Evolutionary conservation across 1,140 invertebrate species (phyloP).

Genomic region (Nebria ingens): DNA sequence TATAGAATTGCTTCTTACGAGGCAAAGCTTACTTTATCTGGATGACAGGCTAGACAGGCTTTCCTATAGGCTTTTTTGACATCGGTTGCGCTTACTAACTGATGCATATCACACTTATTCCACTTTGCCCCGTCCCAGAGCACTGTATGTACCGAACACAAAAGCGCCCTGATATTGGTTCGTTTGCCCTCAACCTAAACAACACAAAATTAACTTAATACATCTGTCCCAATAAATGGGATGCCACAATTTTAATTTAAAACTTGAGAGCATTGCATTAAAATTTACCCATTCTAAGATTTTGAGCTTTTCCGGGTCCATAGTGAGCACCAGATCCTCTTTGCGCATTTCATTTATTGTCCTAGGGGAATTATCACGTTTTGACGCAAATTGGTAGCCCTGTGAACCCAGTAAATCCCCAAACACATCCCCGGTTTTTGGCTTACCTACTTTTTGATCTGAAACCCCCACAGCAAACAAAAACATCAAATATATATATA

Average conservation of each 20-base stretch:
- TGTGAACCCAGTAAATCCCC: constrained; percentile 83
- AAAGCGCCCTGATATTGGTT: constrained; percentile 86
- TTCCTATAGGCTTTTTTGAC: constrained; percentile 94
- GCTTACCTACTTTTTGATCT: constrained; percentile 34
- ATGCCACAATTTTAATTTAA: constrained; percentile 5
- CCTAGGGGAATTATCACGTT: constrained; percentile 65
- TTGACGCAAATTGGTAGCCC: constrained; percentile 70
- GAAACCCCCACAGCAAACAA: constrained; percentile 6
- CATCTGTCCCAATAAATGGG: background rate
- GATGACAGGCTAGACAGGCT: constrained; percentile 94
- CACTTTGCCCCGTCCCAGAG: constrained; percentile 92
- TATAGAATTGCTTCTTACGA: background rate
- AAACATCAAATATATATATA: background rate
- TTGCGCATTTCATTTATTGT: constrained; percentile 91
- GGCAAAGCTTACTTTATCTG: constrained; percentile 76
- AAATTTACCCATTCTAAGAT: constrained; percentile 58
- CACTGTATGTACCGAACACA: constrained; percentile 89
- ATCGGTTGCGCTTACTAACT: constrained; percentile 78
- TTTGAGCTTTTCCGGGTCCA: constrained; percentile 86
- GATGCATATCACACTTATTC: constrained; percentile 88
- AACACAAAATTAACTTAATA: constrained; percentile 11
- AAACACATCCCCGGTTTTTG: constrained; percentile 64
- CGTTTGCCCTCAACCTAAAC: constrained; percentile 88
- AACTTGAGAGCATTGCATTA: too few species aligned
- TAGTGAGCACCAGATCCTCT: constrained; percentile 71